Conservation (phyloP, 2,888 invertebrate genomes). For the Euproctis similis region DNA sequence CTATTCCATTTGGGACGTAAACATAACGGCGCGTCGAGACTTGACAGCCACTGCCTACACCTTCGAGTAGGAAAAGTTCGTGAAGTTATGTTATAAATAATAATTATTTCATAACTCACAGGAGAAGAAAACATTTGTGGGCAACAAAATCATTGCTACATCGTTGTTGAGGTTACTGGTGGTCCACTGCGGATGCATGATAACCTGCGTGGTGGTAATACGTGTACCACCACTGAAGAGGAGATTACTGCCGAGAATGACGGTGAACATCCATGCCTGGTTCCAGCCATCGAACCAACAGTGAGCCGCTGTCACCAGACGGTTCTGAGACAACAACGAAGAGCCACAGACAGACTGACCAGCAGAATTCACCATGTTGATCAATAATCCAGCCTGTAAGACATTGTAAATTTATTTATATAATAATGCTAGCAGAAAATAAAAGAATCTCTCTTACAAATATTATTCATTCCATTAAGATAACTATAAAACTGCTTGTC, state of each 20-base stretch:
- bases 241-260: conserved; percentile 38
- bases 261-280: conserved; percentile 35
- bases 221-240: conserved; percentile 34
- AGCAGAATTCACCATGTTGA: conserved; percentile 27
- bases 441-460: no score
- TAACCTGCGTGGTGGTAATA: conserved; percentile 21
- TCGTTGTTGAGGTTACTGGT: conserved; percentile 22
- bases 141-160: conserved; percentile 28
- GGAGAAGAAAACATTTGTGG: conserved; percentile 17
- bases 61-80: no score
- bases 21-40: no score
- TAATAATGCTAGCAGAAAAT: no score
- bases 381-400: conserved; percentile 41
- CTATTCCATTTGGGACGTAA: no score
- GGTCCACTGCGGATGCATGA: conserved; percentile 28
- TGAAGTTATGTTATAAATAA: no score
- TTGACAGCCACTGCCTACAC: no score
- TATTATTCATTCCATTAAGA: no score
- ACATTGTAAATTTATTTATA: no score
- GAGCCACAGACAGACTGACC: conserved; percentile 46
- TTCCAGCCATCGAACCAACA: conserved; percentile 43
- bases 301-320: conserved; percentile 49
- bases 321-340: conserved; percentile 29
- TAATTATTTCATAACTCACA: conserved; percentile 29
- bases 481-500: no score